Conservation (phyloP, 2,888 invertebrate species). For the Ctena decussata region DNA sequence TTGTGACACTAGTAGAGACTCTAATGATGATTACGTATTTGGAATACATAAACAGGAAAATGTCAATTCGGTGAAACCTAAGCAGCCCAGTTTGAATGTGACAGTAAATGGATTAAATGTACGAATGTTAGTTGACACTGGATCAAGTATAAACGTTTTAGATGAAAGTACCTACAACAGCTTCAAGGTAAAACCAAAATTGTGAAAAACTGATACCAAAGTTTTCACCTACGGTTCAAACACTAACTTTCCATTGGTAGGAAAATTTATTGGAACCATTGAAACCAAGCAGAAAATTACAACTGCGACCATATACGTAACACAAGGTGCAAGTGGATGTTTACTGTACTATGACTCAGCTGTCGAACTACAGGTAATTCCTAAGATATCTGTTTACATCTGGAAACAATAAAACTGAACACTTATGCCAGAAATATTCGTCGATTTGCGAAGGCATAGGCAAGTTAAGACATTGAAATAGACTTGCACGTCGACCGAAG, state of each 20-base stretch:
- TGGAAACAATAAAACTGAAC: too few relatives aligned
- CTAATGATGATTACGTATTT: conserved; percentile 26
- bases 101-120: conserved; percentile 1
- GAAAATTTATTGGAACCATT: not conserved
- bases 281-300: not conserved
- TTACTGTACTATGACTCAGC: not conserved
- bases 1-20: not conserved
- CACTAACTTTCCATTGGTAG: not conserved
- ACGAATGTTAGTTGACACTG: conserved; percentile 38
- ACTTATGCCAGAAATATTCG: not conserved
- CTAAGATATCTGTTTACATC: not conserved
- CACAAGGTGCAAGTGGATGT: not conserved
- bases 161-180: conserved; percentile 2
- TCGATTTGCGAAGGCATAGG: conserved; percentile 28
- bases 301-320: not conserved
- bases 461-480: conserved; percentile 35
- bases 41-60: not conserved
- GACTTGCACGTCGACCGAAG: conserved; percentile 48
- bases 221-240: not conserved
- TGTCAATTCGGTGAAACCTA: not conserved
- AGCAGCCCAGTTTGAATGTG: conserved; percentile 14
- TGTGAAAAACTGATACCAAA: not conserved
- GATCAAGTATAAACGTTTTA: conserved; percentile 38
- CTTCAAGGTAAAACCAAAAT: not conserved
- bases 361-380: not conserved